Base-by-base conservation (phyloP, 2,113 vertebrate species). In the Eurypyga helias region DNA sequence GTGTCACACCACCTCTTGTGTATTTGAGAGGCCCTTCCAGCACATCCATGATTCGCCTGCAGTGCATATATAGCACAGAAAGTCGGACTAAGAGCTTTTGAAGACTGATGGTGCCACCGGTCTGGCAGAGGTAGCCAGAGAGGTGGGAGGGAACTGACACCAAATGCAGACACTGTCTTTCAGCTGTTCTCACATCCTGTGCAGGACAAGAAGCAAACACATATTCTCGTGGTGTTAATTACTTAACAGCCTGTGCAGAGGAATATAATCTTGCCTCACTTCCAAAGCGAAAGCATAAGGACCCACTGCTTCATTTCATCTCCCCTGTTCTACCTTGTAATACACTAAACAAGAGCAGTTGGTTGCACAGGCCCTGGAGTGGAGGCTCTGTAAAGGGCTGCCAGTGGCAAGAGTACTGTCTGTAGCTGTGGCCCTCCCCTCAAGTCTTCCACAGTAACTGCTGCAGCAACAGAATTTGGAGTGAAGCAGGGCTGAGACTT, bases 1-100 rank as follows among this genome's bases (percentile, higher is more conserved):
- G 13, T n/a, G 17, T 66, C 46, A 11, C 17, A 9, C 7, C n/a
- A 26, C 14, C 17, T 70, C 21, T 71, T 2, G 0, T 38, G 29
- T 51, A 24, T 57, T 78, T 60, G 29, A 12, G 17, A 82, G 46
- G 25, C 55, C 13, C 20, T 92, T 72, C 41, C n/a, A 36, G 29
- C 55, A 65, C 49, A 69, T 45, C 49, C 11, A 1, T 29, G 25
- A 9, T 34, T 78, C 18, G 7, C 24, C 25, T 33, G 43, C n/a
- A 33, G 48, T 31, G 33, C 18, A 15, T 25, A 11, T 24, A 52
- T 11, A 77, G 55, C 31, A 41, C 33, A 90, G 34, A 23, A 72
- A 72, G n/a, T 9, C 57, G 52, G 34, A 49, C 36, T n/a, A 65
- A 57, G 46, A 65, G 38, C 62, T 77, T 88, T 5, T 73, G 23